A percentile compares a stretch with the other conserved stretches of the same genome.
phyloP scores from a whole-genome alignment of 2,888 invertebrate species.

The Luperina nickerlii region DNA sequence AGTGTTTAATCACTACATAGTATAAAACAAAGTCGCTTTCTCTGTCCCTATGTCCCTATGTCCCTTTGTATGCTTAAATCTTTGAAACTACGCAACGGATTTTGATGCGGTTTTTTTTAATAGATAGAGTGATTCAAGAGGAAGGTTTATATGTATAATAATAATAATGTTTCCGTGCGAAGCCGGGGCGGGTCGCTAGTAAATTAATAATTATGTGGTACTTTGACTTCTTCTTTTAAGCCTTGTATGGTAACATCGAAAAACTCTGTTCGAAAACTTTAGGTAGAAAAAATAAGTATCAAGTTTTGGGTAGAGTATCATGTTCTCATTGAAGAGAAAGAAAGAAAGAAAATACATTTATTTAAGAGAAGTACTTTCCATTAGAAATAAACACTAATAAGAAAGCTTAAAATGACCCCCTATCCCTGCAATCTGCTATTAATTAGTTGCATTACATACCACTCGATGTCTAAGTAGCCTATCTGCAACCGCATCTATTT shows the following conservation, averaged over 20 bases:
- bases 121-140: too few species aligned
- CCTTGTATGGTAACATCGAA: not conserved
- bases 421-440: constrained; percentile 17
- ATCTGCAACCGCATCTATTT: constrained; percentile 45
- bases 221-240: not conserved
- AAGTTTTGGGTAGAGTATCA: not conserved
- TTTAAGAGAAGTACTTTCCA: not conserved
- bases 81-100: too few species aligned
- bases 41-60: too few species aligned
- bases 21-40: too few species aligned
- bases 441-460: constrained; percentile 51
- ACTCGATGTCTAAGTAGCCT: constrained; percentile 29
- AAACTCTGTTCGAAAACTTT: not conserved
- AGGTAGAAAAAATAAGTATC: not conserved
- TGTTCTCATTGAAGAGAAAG: not conserved
- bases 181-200: too few species aligned
- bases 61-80: too few species aligned
- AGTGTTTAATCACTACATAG: too few species aligned
- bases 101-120: too few species aligned
- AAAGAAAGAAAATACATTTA: too few species aligned
- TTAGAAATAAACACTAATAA: not conserved
- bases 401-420: not conserved
- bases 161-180: too few species aligned
- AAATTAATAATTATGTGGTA: not conserved
- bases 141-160: too few species aligned